Percentiles rank a stretch among this genome's conserved stretches.
Conservation (phyloP, 2,113 vertebrate genomes). For the Myodes glareolus region DNA sequence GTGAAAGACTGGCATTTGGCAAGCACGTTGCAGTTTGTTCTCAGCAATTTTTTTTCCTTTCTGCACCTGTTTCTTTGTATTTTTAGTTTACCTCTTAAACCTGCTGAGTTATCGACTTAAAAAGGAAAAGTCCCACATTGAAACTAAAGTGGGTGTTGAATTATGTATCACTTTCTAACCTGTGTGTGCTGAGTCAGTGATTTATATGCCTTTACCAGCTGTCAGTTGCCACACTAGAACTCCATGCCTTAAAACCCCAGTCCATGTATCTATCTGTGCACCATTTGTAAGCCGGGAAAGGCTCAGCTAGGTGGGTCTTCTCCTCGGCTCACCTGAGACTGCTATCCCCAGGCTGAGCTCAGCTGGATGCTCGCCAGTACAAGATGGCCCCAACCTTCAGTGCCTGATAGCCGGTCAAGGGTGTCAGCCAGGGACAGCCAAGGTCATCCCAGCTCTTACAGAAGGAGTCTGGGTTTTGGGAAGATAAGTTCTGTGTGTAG, state of each 20-base stretch:
- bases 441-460: background rate
- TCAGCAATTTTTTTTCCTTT: background rate
- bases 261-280: background rate
- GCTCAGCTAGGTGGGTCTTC: background rate
- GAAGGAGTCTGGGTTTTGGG: background rate
- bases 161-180: background rate
- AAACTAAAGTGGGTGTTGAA: background rate
- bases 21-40: background rate
- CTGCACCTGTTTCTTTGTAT: background rate
- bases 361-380: background rate
- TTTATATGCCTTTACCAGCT: background rate
- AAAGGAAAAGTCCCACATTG: slow-evolving; percentile 1
- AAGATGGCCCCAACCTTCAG: background rate
- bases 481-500: background rate
- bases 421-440: background rate
- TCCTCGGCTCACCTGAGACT: background rate
- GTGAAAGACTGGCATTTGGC: background rate
- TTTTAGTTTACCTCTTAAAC: background rate
- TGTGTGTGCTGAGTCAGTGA: background rate
- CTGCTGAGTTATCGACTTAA: background rate
- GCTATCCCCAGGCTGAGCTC: too few relatives aligned
- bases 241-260: background rate
- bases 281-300: background rate
- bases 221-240: background rate
- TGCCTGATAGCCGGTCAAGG: background rate